Conservation (phyloP, 2,888 invertebrate species). For the Gortyna flavago region DNA sequence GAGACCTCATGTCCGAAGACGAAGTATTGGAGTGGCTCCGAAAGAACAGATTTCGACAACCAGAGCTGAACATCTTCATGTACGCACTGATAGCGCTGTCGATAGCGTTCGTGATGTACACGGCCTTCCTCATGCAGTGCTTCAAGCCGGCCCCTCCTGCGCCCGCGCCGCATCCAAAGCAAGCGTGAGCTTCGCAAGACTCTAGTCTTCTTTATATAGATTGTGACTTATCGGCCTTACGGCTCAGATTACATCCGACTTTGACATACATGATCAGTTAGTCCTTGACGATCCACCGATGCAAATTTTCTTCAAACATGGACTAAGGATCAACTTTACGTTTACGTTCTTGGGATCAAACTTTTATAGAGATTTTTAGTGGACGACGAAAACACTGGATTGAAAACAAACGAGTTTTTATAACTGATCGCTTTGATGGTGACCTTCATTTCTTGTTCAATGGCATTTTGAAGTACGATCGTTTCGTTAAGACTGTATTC, state of each 20-base stretch:
- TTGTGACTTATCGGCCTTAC: conserved; percentile 71
- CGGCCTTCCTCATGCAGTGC: conserved; percentile 96
- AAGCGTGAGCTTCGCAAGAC: conserved; percentile 88
- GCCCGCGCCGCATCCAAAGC: conserved; percentile 91
- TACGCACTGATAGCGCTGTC: conserved; percentile 96
- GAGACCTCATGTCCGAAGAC: conserved; percentile 95
- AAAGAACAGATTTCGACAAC: conserved; percentile 97
- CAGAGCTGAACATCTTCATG: conserved; percentile 98
- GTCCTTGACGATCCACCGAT: conserved; percentile 73
- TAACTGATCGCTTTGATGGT: conserved; percentile 56
- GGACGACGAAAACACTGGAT: conserved; percentile 69
- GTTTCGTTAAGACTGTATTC: conserved; percentile 80
- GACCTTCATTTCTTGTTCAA: conserved; percentile 61
- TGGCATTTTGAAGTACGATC: conserved; percentile 78
- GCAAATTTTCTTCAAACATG: conserved; percentile 63
- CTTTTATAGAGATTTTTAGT: conserved; percentile 76
- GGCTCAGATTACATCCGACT: conserved; percentile 65
- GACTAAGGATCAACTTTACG: conserved; percentile 74
- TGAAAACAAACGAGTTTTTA: conserved; percentile 66
- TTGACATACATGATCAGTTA: conserved; percentile 70
- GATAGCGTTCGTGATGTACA: conserved; percentile 96
- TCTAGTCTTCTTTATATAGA: conserved; percentile 64
- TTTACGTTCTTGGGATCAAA: conserved; percentile 86
- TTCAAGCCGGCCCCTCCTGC: conserved; percentile 93
- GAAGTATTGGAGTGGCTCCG: conserved; percentile 98